These are phyloP conservation scores for Oophaga pumilio DNA, from an alignment of 2,113 vertebrate species.

Conservation along the genomic window DNA sequence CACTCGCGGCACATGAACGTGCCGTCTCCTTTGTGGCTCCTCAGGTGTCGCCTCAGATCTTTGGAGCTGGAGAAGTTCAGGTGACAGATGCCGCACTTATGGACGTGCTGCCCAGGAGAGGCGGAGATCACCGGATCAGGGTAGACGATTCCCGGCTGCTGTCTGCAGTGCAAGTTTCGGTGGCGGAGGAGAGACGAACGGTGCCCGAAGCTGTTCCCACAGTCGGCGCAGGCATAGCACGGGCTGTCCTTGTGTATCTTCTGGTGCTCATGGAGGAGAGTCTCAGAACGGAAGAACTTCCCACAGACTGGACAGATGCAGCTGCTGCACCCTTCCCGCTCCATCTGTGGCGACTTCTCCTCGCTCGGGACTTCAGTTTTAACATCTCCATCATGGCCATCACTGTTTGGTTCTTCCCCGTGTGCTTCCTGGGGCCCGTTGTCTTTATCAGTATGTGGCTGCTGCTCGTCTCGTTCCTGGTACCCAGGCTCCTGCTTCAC, in stretches of 20 bases:
- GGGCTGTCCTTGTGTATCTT: slow-evolving; percentile 63
- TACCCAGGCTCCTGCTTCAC: not conserved
- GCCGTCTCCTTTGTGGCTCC: slow-evolving; percentile 65
- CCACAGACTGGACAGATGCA: slow-evolving; percentile 47
- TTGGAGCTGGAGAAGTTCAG: not conserved
- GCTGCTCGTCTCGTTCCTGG: not conserved
- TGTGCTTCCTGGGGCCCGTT: not conserved
- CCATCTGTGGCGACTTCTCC: slow-evolving; percentile 46
- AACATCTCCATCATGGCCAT: not conserved
- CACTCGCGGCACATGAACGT: slow-evolving; percentile 66
- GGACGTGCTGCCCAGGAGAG: not conserved
- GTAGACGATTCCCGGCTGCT: not conserved
- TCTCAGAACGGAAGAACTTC: slow-evolving; percentile 23
- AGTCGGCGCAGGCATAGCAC: slow-evolving; percentile 58
- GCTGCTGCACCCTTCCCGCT: slow-evolving; percentile 38
- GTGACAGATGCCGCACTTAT: slow-evolving; percentile 30
- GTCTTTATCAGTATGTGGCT: not conserved
- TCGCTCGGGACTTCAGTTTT: not conserved
- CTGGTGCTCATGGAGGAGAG: slow-evolving; percentile 6
- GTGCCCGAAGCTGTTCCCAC: slow-evolving; percentile 67
- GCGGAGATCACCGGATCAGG: not conserved
- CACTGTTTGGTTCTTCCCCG: not conserved
- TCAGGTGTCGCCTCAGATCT: slow-evolving; percentile 59
- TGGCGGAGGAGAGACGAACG: slow-evolving; percentile 51
- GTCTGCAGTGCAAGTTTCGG: slow-evolving; percentile 4